phyloP scores from a whole-genome alignment of 2,113 vertebrate genomes.

The Prietella phreatophila region DNA sequence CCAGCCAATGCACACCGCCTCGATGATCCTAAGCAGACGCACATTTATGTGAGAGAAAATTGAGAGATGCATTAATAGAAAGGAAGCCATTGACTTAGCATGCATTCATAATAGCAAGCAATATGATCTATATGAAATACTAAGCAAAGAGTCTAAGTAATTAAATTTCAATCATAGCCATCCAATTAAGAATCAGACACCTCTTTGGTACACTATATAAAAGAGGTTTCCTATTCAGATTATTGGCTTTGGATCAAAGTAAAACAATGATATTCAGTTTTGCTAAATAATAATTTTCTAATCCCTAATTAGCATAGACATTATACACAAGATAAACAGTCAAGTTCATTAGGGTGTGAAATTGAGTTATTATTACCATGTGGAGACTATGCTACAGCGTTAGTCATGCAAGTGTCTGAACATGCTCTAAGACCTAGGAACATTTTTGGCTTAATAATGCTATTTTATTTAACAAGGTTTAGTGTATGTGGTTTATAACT shows the following conservation, averaged over 20 bases:
- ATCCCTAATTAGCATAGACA: slow-evolving; percentile 23
- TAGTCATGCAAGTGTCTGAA: slow-evolving; percentile 47
- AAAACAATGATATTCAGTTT: background rate
- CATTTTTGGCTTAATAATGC: background rate
- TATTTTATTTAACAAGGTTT: background rate
- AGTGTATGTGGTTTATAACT: background rate
- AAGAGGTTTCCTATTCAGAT: background rate
- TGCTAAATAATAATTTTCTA: slow-evolving; percentile 4
- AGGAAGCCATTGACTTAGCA: slow-evolving; percentile 1
- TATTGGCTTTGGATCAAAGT: background rate
- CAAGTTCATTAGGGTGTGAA: slow-evolving; percentile 4
- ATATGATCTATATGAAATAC: background rate
- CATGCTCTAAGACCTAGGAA: slow-evolving; percentile 42
- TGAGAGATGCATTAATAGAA: slow-evolving; percentile 34
- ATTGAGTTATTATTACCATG: slow-evolving; percentile 9
- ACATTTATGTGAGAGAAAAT: slow-evolving; percentile 6
- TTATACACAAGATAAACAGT: slow-evolving; percentile 10
- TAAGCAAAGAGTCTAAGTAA: slow-evolving; percentile 3
- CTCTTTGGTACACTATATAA: slow-evolving; percentile 11
- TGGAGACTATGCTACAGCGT: background rate
- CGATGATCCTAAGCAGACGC: slow-evolving; percentile 82
- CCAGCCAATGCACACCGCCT: slow-evolving; percentile 97
- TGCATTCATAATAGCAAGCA: background rate
- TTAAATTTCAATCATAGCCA: background rate
- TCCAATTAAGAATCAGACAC: slow-evolving; percentile 4